Percentiles rank a stretch among this genome's conserved stretches.
Conservation (phyloP, 2,888 invertebrate species). For the Drosophila kanekoi region DNA sequence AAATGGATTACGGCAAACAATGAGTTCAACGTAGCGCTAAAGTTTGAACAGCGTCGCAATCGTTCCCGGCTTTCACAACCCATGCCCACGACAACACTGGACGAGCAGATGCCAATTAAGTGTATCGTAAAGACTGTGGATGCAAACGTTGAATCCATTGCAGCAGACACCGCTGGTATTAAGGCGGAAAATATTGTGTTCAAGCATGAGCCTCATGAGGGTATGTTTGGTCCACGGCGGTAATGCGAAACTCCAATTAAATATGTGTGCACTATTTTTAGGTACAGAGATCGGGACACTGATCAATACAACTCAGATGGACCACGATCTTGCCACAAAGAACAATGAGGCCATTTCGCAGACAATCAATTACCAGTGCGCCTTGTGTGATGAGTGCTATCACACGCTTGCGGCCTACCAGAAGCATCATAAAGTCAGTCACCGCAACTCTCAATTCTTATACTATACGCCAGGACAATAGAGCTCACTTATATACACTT, state of each 20-base stretch:
- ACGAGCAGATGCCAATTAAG: background rate
- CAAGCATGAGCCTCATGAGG: conserved; percentile 33
- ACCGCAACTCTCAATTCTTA: conserved; percentile 28
- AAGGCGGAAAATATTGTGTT: conserved; percentile 11
- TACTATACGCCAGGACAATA: conserved; percentile 27
- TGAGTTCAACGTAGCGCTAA: conserved; percentile 72
- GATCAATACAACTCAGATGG: conserved; percentile 4
- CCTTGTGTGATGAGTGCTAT: conserved; percentile 38
- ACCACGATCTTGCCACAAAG: background rate
- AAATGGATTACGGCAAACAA: conserved; percentile 67
- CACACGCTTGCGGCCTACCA: conserved; percentile 50
- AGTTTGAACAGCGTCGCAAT: conserved; percentile 59
- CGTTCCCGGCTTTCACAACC: conserved; percentile 22
- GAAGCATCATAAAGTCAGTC: conserved; percentile 49
- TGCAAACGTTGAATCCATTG: background rate
- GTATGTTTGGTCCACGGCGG: conserved; percentile 4
- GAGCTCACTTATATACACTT: conserved; percentile 11
- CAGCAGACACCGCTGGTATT: background rate
- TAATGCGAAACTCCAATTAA: background rate
- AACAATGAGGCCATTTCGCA: background rate
- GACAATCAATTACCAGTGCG: conserved; percentile 35
- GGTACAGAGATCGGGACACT: conserved; percentile 22
- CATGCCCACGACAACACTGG: background rate
- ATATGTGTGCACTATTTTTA: background rate
- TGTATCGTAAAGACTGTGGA: background rate